These are phyloP conservation scores for Orussus abietinus DNA, from an alignment of 1,140 invertebrate genomes.

Conservation along the genomic window DNA sequence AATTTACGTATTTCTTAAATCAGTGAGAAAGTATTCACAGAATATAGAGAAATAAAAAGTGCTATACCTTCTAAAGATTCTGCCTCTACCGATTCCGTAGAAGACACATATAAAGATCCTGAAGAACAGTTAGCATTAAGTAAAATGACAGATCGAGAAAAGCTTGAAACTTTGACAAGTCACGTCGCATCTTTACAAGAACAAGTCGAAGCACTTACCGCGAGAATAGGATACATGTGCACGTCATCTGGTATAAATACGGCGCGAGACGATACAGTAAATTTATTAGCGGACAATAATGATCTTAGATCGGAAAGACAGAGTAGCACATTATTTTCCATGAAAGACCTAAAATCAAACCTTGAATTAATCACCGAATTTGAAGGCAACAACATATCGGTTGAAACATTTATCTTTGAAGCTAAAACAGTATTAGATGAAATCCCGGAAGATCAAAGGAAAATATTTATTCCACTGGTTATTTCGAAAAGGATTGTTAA, in stretches of 20 bases:
- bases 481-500: constrained; percentile 1
- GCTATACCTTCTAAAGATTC: neutral
- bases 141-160: neutral
- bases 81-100: neutral
- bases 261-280: neutral
- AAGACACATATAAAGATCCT: neutral
- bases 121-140: neutral
- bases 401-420: too few relatives aligned
- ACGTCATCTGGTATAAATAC: too few relatives aligned
- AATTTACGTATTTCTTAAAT: neutral
- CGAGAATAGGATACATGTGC: too few relatives aligned
- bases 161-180: neutral
- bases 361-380: neutral
- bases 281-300: neutral
- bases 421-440: neutral
- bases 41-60: neutral
- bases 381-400: neutral
- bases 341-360: too few relatives aligned
- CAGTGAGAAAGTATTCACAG: neutral
- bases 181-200: neutral
- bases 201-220: neutral
- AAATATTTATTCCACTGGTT: neutral
- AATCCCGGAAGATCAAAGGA: neutral
- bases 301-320: neutral
- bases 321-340: neutral